phyloP scores from a whole-genome alignment of 37 sponge, comb jelly and placozoan genomes.

The Petrosia ficiformis region DNA sequence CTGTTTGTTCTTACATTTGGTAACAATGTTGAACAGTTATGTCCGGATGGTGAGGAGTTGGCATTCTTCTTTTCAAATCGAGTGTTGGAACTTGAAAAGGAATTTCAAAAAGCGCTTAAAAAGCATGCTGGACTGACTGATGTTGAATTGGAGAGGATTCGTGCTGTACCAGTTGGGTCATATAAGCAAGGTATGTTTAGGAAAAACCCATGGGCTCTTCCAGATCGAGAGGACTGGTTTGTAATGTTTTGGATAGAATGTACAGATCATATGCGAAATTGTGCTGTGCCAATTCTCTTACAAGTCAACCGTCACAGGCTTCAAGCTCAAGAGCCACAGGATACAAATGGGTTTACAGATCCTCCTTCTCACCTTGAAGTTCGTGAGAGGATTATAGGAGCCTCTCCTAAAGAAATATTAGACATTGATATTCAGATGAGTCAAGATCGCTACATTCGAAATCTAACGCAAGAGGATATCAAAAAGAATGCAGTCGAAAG shows the following conservation, averaged over 20 bases:
- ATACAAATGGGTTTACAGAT: background rate
- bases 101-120: background rate
- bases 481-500: background rate
- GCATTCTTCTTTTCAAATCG: background rate
- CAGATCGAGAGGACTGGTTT: constrained; percentile 17
- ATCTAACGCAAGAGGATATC: background rate
- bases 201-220: background rate
- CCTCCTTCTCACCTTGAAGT: background rate
- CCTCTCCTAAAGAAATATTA: background rate
- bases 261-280: background rate
- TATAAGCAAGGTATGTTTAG: background rate
- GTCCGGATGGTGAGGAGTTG: background rate
- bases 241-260: background rate
- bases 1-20: background rate
- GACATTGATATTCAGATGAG: background rate
- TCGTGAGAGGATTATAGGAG: background rate
- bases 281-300: background rate
- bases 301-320: background rate
- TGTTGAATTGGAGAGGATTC: background rate
- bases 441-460: background rate
- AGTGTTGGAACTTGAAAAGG: background rate
- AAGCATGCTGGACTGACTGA: constrained; percentile 1
- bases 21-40: background rate
- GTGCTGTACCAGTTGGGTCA: constrained; percentile 4
- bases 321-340: background rate